phyloP scores from a whole-genome alignment of 2,113 vertebrate genomes.

The Melanerpes aurifrons region DNA sequence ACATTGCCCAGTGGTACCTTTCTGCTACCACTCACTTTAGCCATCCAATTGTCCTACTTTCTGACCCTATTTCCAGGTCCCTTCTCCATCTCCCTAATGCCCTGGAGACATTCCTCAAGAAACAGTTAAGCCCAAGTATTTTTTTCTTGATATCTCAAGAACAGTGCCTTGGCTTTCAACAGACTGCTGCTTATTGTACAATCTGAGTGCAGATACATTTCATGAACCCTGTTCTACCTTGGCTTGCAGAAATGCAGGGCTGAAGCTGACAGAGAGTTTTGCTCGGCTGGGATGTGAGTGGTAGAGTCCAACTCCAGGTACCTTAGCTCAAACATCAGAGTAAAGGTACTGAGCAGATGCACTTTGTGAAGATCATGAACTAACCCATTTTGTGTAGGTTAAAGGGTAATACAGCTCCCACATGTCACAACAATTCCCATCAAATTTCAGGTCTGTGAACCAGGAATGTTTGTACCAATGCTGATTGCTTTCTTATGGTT shows the following conservation, averaged over 20 bases:
- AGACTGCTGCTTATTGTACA: neutral
- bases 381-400: neutral
- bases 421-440: neutral
- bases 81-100: neutral
- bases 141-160: neutral
- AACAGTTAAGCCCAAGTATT: neutral
- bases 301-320: neutral
- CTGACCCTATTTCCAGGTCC: neutral
- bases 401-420: neutral
- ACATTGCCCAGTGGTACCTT: neutral
- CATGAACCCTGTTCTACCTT: neutral
- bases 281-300: neutral
- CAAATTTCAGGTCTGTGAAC: neutral
- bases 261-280: neutral
- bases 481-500: neutral
- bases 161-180: neutral
- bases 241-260: neutral
- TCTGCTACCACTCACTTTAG: neutral
- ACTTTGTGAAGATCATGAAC: neutral
- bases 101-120: neutral
- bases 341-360: neutral
- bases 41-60: neutral
- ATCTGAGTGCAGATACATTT: neutral
- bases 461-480: neutral
- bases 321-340: neutral